A percentile compares a stretch with the other conserved stretches of the same genome.
These are phyloP conservation scores for Argyrosomus japonicus DNA, from an alignment of 2,113 vertebrate genomes.

Conservation along the genomic window DNA sequence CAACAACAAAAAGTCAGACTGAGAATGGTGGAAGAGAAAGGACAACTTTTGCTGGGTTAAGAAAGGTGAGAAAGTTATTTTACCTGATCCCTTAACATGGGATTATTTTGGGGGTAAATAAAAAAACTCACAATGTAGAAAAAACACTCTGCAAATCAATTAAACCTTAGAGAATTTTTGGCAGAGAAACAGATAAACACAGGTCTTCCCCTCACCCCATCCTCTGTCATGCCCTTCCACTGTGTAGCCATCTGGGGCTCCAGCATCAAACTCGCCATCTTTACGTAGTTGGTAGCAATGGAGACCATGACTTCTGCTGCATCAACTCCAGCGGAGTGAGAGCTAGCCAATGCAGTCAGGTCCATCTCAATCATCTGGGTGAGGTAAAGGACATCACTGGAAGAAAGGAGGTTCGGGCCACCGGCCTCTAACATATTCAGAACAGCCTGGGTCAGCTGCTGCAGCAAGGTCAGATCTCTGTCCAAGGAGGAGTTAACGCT, in stretches of 20 bases:
- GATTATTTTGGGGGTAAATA: neutral
- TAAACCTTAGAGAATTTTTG: neutral
- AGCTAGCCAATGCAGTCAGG: neutral
- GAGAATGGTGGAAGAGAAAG: neutral
- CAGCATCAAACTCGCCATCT: slow-evolving; percentile 71
- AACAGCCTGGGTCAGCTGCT: slow-evolving; percentile 64
- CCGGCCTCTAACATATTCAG: slow-evolving; percentile 56
- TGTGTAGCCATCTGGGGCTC: slow-evolving; percentile 68
- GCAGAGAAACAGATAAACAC: neutral
- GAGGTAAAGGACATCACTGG: slow-evolving; percentile 63
- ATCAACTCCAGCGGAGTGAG: slow-evolving; percentile 3
- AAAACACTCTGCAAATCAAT: neutral
- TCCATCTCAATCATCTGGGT: slow-evolving; percentile 58
- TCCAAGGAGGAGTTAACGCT: slow-evolving; percentile 50
- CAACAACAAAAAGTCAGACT: neutral
- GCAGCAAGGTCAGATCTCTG: slow-evolving; percentile 56
- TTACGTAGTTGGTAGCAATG: slow-evolving; percentile 73
- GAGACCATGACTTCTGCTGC: slow-evolving; percentile 68
- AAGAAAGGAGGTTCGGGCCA: slow-evolving; percentile 37
- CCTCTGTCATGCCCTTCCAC: slow-evolving; percentile 67
- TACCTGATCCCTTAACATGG: neutral
- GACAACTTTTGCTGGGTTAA: neutral
- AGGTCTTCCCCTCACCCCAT: slow-evolving; percentile 64
- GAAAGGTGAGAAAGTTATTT: neutral
- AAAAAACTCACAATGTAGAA: neutral